Percentiles rank a stretch among this genome's conserved stretches.
phyloP scores from a whole-genome alignment of 2,797 vertebrate species.

The Sparus aurata region DNA sequence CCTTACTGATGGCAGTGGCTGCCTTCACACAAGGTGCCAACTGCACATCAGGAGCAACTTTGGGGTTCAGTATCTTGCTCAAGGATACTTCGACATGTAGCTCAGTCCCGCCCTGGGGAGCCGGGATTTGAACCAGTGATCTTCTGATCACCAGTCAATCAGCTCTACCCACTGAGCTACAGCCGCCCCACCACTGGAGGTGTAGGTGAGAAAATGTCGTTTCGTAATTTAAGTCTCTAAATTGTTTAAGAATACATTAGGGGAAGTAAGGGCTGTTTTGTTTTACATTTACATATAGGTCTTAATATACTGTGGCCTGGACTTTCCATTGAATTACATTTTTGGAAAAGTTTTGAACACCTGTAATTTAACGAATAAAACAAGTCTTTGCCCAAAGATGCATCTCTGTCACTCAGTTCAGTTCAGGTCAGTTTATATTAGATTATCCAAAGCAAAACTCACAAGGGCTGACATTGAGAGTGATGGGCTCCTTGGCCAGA shows the following conservation, averaged over 20 bases:
- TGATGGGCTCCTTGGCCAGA: constrained; percentile 91
- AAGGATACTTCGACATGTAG: no score
- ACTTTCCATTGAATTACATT: background rate
- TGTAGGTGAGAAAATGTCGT: background rate
- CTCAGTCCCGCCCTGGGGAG: no score
- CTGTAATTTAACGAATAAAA: background rate
- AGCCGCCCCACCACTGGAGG: background rate
- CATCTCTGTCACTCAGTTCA: background rate
- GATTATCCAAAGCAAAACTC: constrained; percentile 71
- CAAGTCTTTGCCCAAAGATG: background rate
- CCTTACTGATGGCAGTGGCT: no score
- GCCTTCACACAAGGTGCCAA: no score
- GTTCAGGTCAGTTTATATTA: constrained; percentile 10
- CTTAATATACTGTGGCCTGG: background rate
- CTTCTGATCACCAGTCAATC: no score
- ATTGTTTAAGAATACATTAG: background rate
- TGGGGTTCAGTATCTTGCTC: no score
- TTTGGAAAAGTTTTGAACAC: background rate
- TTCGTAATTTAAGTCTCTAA: background rate
- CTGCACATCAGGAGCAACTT: no score
- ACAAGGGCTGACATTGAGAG: constrained; percentile 89
- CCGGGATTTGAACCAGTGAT: no score
- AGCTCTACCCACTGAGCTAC: no score
- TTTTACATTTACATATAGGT: background rate
- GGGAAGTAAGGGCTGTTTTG: background rate